Evolutionary conservation across 2,113 vertebrate genomes (phyloP), one percentile per base, ranked within the genome.

Genomic region (Paratilapia polleni): DNA sequence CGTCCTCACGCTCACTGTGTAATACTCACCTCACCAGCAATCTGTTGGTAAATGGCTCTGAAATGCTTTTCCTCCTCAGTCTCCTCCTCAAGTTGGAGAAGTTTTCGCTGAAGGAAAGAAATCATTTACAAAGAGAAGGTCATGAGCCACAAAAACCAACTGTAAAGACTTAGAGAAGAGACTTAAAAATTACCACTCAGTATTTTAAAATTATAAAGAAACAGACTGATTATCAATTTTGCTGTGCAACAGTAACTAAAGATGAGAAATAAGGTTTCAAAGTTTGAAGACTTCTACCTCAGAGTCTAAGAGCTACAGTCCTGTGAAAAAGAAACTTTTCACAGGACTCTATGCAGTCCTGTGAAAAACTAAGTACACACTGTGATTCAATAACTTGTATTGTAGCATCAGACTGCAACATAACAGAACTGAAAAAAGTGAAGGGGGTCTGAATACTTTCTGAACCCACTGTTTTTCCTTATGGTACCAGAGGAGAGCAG

Each of bases 51-150:
- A 88, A 99, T 99, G 81, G 92, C 94, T 79, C 89, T 94, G 94
- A 99, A 99, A 28, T 97, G 95, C 59, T 96, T 96, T 52, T 98
- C 97, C 77, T 99, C 97, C 24, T 98, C 97, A 0, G 81, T 97
- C 58, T 96, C 95, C 56, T 96, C 95, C 34, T 66, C 79, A 47
- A 85, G 78, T 81, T 60, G 76, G 1, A 92, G 91, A 91, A 82
- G 80, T 81, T 91, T 96, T 91, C 22, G 36, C 85, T 86, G 80
- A 87, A 38, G 26, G 5, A 77, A 56, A 43, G 2, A 58, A 62
- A 19, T 22, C 1, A 52, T 14, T 80, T 36, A 38, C 6, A 34
- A 49, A 41, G 6, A 19, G 6, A 63, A 3, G 15, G 3, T 60
- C 28, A 49, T 17, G 58, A 15, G 43, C 13, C 41, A 49, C 64